phyloP scores from a whole-genome alignment of 2,797 vertebrate species.

The Buceros bicornis region DNA sequence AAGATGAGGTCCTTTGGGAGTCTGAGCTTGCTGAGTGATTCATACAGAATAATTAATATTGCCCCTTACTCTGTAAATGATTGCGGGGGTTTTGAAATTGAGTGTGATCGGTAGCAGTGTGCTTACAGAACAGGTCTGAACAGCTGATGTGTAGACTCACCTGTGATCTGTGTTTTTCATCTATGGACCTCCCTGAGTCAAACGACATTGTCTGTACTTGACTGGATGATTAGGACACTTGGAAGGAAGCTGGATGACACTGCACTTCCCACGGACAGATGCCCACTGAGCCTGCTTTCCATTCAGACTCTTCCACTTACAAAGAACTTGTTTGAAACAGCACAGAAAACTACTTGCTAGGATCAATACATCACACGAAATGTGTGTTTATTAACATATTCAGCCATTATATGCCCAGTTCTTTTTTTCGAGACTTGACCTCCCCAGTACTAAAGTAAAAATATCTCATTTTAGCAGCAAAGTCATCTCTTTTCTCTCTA shows the following conservation, averaged over 20 bases:
- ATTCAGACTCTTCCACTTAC: neutral
- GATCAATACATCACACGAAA: neutral
- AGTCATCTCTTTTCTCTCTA: neutral
- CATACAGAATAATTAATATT: neutral
- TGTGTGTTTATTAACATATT: neutral
- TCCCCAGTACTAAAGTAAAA: neutral
- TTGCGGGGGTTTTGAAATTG: neutral
- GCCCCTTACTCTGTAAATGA: neutral
- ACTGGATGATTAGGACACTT: neutral
- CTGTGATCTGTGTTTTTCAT: neutral
- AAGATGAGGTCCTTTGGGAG: slow-evolving; percentile 16
- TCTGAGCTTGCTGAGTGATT: neutral
- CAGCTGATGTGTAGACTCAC: neutral
- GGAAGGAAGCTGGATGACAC: neutral
- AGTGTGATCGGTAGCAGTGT: neutral
- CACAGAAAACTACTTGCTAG: neutral
- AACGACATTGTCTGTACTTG: neutral
- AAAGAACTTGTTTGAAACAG: neutral
- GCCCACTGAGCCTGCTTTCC: neutral
- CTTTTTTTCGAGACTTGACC: neutral
- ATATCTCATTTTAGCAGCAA: neutral
- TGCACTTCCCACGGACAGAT: neutral
- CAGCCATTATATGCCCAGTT: neutral
- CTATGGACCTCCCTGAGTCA: fast-evolving
- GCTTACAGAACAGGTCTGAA: neutral